phyloP scores from a whole-genome alignment of 2,113 vertebrate species.

The Rhodinocichla rosea region DNA sequence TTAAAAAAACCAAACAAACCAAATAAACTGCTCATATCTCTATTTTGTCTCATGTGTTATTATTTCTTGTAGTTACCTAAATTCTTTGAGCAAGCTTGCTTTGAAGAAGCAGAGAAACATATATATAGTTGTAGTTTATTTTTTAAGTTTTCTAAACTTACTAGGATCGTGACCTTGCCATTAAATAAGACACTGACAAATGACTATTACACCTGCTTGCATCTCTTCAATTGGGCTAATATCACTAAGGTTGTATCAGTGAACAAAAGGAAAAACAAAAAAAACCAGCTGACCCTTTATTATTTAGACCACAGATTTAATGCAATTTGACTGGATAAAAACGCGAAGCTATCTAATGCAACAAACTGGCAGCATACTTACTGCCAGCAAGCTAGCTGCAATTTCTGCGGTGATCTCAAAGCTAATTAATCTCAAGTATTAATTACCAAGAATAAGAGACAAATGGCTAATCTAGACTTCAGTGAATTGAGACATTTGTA shows the following conservation, averaged over 20 bases:
- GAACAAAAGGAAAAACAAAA: neutral
- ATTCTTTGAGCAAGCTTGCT: neutral
- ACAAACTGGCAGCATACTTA: neutral
- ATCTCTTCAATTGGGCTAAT: neutral
- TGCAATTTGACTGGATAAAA: neutral
- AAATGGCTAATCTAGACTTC: conserved; percentile 6
- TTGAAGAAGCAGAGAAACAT: neutral
- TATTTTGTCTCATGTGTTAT: neutral
- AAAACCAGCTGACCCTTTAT: neutral
- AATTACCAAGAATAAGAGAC: conserved; percentile 5
- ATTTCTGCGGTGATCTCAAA: neutral
- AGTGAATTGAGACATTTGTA: neutral
- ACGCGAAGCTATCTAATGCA: neutral
- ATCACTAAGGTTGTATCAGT: neutral
- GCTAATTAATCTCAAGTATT: conserved; percentile 17
- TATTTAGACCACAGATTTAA: neutral
- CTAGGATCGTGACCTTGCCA: neutral
- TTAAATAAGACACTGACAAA: neutral
- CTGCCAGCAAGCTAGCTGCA: neutral
- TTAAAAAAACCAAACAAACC: neutral
- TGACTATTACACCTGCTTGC: neutral
- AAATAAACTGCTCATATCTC: neutral
- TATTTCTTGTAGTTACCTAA: neutral
- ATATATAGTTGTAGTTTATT: neutral
- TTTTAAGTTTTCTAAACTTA: neutral